Conservation (phyloP, 2,797 vertebrate species). For the Australoheros facetus region DNA sequence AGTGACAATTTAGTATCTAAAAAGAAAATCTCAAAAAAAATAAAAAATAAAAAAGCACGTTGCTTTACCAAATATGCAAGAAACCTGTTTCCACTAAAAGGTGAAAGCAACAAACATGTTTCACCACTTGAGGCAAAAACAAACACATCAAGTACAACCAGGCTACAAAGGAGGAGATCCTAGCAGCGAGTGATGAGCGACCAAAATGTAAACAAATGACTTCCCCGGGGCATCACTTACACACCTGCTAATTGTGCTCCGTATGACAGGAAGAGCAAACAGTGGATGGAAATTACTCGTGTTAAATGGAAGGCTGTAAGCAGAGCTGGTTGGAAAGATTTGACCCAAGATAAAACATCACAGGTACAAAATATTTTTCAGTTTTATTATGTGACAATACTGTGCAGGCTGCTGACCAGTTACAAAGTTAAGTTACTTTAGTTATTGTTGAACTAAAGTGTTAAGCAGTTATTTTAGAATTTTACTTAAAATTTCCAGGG, state of each 20-base stretch:
- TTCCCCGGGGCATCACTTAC: not conserved
- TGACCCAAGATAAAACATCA: not conserved
- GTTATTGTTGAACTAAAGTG: not conserved
- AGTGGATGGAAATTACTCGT: not conserved
- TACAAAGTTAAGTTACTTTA: not conserved
- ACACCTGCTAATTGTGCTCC: not conserved
- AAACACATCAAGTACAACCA: not conserved
- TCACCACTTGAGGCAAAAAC: not conserved
- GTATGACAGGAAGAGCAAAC: not conserved
- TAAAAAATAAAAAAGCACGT: not conserved
- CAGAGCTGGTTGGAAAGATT: not conserved
- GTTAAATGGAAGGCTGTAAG: not conserved
- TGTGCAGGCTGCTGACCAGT: not conserved
- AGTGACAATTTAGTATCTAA: not conserved
- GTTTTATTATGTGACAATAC: not conserved
- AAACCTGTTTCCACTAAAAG: not conserved
- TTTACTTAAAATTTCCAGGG: not conserved
- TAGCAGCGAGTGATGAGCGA: not conserved
- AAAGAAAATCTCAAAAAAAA: not conserved
- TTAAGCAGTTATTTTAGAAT: not conserved
- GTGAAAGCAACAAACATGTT: not conserved
- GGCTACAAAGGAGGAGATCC: not conserved
- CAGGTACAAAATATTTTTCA: not conserved
- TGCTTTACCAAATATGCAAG: not conserved
- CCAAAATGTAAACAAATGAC: not conserved